These are phyloP conservation scores for Channa argus DNA, from an alignment of 2,113 vertebrate genomes.

Conservation along the genomic window DNA sequence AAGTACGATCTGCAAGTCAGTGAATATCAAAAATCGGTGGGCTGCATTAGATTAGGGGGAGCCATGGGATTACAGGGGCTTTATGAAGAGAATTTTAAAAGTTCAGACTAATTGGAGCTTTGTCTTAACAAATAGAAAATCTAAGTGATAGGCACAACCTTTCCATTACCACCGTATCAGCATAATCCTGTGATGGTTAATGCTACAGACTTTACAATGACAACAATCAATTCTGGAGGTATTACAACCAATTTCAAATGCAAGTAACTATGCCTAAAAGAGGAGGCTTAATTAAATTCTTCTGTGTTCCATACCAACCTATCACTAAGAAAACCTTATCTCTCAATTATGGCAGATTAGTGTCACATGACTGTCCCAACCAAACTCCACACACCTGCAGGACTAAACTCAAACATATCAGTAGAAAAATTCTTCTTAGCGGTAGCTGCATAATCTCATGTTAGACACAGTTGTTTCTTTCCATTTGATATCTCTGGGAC, in stretches of 20 bases:
- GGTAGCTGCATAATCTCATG: slow-evolving; percentile 45
- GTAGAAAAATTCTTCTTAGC: slow-evolving; percentile 46
- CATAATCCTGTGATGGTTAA: slow-evolving; percentile 19
- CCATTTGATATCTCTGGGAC: slow-evolving; percentile 17
- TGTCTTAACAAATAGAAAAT: slow-evolving; percentile 85
- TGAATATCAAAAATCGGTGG: slow-evolving; percentile 43
- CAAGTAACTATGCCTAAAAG: slow-evolving; percentile 47
- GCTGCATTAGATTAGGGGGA: slow-evolving; percentile 37
- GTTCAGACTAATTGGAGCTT: slow-evolving; percentile 85
- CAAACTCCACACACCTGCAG: slow-evolving; percentile 54
- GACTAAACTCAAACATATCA: slow-evolving; percentile 46
- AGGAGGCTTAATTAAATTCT: slow-evolving; percentile 57
- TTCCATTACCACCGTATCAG: slow-evolving; percentile 2
- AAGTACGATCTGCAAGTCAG: slow-evolving; percentile 78
- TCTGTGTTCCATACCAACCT: slow-evolving; percentile 22
- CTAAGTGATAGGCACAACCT: not conserved
- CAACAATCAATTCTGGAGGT: slow-evolving; percentile 38
- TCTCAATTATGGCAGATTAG: slow-evolving; percentile 68
- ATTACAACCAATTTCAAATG: slow-evolving; percentile 42
- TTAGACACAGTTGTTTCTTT: slow-evolving; percentile 42
- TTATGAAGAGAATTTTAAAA: slow-evolving; percentile 66
- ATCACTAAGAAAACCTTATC: slow-evolving; percentile 60
- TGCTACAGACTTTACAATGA: slow-evolving; percentile 25
- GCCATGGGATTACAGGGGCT: slow-evolving; percentile 27
- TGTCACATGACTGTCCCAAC: slow-evolving; percentile 59